Base-by-base conservation (phyloP, 2,888 invertebrate genomes). In the Miltochrista miniata region DNA sequence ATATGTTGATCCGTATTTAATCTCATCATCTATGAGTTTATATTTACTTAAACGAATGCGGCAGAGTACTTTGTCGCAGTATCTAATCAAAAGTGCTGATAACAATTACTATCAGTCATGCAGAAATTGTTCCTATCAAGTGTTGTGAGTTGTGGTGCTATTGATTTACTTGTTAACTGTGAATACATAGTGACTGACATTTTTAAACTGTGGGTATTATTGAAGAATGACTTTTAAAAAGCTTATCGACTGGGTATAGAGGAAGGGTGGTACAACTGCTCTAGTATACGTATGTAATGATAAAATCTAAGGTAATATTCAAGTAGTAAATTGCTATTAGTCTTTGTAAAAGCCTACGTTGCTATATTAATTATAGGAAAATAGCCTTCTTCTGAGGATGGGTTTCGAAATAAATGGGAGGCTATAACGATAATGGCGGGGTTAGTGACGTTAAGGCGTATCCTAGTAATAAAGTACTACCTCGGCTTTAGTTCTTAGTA, bases 11-110 rank as follows among this genome's bases (percentile, higher is more conserved):
- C 13, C 30, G 4, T 29, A 35, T 15, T 42, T 12, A 39, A 54
- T 55, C 40, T 55, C 43, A 54, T 58, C 38, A 48, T 24, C 18
- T 24, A 40, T n/a, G 9, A 43, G 12, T 12, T n/a, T 24, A 5
- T 34, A 34, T 34, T 43, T 34, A 24, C 18, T 38, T 24, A 54
- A 48, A 39, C 31, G 42, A 45, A 48, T 36, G 35, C 15, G 11
- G 35, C 45, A 31, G 33, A 15, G 14, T 39, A 43, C 33, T 36
- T 37, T 45, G 9, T n/a, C n/a, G 15, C 11, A 36, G 18, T 54
- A 54, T 51, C 41, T 54, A 49, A 64, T 59, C 47, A 33, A 9
- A 54, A 46, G 42, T 42, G 41, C 40, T 33, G 48, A 51, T 61
- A 49, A 12, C 7, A 49, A 14, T 2, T 10, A 29, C 35, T 61